Conservation (phyloP, 2,888 invertebrate species). For the Dyspetes luteomarginatus region DNA sequence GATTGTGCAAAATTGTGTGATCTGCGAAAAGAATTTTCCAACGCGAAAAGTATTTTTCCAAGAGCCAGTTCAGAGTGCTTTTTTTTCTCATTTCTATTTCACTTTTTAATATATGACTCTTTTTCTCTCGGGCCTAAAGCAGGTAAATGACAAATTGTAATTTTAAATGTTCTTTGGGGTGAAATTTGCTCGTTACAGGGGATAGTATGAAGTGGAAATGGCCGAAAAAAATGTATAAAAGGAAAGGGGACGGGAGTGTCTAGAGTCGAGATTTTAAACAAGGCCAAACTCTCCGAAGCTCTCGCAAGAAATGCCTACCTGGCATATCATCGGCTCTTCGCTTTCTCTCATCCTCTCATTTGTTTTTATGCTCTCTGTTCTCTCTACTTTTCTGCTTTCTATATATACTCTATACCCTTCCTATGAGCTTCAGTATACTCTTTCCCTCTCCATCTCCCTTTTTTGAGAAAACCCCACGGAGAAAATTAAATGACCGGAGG, state of each 20-base stretch:
- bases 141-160: slow-evolving; percentile 75
- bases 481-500: slow-evolving; percentile 75
- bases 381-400: slow-evolving; percentile 1
- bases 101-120: background rate
- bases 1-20: background rate
- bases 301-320: slow-evolving; percentile 19
- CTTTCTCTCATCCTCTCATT: slow-evolving; percentile 45
- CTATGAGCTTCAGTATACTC: slow-evolving; percentile 13
- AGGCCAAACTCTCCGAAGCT: slow-evolving; percentile 26
- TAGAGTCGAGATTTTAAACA: slow-evolving; percentile 33
- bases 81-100: background rate
- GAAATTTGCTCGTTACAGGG: slow-evolving; percentile 20
- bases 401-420: background rate
- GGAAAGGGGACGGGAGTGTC: background rate
- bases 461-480: slow-evolving; percentile 61
- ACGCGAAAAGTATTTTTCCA: slow-evolving; percentile 16
- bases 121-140: slow-evolving; percentile 35
- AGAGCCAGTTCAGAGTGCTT: slow-evolving; percentile 25
- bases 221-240: background rate
- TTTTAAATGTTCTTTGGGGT: slow-evolving; percentile 70
- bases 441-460: background rate
- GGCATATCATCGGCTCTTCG: slow-evolving; percentile 49
- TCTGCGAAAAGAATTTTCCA: slow-evolving; percentile 10
- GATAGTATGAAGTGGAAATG: background rate
- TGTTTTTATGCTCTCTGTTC: slow-evolving; percentile 40